Percentiles rank a stretch among this genome's conserved stretches.
Evolutionary conservation across 2,797 vertebrate genomes (phyloP).

Genomic region (Channallabes apus): DNA sequence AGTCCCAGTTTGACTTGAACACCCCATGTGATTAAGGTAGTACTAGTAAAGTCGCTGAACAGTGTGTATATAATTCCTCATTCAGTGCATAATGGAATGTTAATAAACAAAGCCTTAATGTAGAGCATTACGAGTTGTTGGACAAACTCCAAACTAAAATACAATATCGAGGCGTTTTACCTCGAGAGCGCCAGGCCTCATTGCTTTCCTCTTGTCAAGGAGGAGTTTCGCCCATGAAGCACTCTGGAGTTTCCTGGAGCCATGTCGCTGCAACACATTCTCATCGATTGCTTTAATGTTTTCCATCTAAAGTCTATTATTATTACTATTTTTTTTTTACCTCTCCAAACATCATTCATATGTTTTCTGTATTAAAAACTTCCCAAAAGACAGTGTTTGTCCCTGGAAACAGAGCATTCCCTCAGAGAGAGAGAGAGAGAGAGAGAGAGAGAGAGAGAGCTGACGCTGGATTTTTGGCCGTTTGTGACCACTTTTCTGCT

Average conservation of each 20-base stretch:
- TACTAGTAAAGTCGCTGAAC: background rate
- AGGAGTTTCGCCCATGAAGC: constrained; percentile 57
- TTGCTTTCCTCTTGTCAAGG: constrained; percentile 55
- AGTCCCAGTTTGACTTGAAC: too few relatives aligned
- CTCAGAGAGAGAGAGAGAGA: constrained; percentile 80
- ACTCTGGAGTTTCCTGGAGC: constrained; percentile 4
- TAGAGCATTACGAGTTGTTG: background rate
- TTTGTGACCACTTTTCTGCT: constrained; percentile 99
- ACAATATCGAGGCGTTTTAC: constrained; percentile 63
- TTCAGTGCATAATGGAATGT: background rate
- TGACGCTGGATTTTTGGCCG: constrained; percentile 87
- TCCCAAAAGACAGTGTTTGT: constrained; percentile 28
- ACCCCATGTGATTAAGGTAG: background rate
- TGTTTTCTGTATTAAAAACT: background rate
- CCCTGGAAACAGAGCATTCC: constrained; percentile 80
- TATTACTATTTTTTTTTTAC: constrained; percentile 24
- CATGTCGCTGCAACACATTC: background rate
- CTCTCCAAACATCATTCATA: background rate
- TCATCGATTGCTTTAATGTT: background rate
- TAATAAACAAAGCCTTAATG: background rate
- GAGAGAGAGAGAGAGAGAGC: constrained; percentile 76
- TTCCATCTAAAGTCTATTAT: constrained; percentile 17
- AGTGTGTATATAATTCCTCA: background rate
- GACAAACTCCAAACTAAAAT: constrained; percentile 63
- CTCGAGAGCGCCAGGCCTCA: constrained; percentile 62